Percentiles rank a stretch among this genome's conserved stretches.
These are phyloP conservation scores for Heliconius hermathena DNA, from an alignment of 1,140 invertebrate genomes.

Conservation along the genomic window DNA sequence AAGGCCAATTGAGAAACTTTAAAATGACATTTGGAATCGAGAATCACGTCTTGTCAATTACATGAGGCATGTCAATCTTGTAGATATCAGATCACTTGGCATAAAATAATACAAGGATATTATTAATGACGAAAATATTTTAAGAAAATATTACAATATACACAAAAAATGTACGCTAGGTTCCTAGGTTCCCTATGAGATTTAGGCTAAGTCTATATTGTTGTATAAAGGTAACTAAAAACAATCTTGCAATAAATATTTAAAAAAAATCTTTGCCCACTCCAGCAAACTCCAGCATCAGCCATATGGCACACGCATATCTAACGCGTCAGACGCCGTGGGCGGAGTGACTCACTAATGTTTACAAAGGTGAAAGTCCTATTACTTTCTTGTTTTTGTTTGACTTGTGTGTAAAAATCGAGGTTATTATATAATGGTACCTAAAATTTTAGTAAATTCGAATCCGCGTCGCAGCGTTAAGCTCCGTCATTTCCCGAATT, in stretches of 20 bases:
- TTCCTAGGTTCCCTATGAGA: no score
- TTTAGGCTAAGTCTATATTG: no score
- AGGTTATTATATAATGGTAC: background rate
- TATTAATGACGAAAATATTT: no score
- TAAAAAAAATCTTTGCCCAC: background rate
- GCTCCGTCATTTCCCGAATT: no score
- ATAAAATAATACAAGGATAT: background rate
- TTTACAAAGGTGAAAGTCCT: conserved; percentile 37
- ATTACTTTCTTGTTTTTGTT: conserved; percentile 16
- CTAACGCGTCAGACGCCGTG: conserved; percentile 7
- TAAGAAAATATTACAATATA: no score
- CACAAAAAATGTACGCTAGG: no score
- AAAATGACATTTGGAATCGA: background rate
- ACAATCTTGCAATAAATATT: background rate
- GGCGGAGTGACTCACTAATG: conserved; percentile 30
- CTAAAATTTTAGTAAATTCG: no score
- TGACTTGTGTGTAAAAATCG: background rate
- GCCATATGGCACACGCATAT: background rate
- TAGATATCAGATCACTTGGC: background rate
- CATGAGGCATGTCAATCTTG: background rate
- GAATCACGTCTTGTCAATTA: background rate
- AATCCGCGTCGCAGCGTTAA: background rate
- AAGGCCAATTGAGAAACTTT: conserved; percentile 9
- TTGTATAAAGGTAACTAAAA: background rate
- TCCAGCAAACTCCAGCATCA: background rate